These are phyloP conservation scores for Muricea muricata DNA, from an alignment of 92 coral and sea anemone species.

Conservation along the genomic window DNA sequence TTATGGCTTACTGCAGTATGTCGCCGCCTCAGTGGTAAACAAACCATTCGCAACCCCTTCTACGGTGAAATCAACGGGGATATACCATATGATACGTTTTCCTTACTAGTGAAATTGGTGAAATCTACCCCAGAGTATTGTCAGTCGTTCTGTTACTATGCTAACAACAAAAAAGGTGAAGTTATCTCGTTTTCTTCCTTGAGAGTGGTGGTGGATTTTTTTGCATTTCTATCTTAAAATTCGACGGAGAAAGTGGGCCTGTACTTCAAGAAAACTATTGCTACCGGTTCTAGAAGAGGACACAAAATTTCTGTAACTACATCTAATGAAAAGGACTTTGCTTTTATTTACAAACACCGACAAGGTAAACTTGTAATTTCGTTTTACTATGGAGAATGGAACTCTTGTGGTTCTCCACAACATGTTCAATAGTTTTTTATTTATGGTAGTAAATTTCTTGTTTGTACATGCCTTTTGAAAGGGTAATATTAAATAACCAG, in stretches of 20 bases:
- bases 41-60: not conserved
- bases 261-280: not conserved
- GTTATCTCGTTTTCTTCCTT: slow-evolving; percentile 3
- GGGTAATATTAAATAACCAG: too few species aligned
- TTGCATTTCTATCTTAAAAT: not conserved
- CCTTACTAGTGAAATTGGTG: too few species aligned
- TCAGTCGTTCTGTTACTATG: not conserved
- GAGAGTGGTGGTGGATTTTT: not conserved
- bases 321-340: too few species aligned
- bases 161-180: slow-evolving; percentile 2
- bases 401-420: slow-evolving; percentile 24
- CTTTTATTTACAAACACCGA: not conserved
- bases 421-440: not conserved
- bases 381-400: slow-evolving; percentile 10
- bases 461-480: slow-evolving; percentile 8
- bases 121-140: not conserved
- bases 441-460: not conserved
- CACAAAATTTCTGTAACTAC: not conserved
- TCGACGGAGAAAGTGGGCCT: not conserved
- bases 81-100: not conserved
- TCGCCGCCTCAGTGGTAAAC: slow-evolving; percentile 11
- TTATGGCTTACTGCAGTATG: not conserved
- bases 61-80: not conserved
- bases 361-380: not conserved
- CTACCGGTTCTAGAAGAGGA: too few species aligned